phyloP scores from a whole-genome alignment of 2,113 vertebrate species.

The Eublepharis macularius region DNA sequence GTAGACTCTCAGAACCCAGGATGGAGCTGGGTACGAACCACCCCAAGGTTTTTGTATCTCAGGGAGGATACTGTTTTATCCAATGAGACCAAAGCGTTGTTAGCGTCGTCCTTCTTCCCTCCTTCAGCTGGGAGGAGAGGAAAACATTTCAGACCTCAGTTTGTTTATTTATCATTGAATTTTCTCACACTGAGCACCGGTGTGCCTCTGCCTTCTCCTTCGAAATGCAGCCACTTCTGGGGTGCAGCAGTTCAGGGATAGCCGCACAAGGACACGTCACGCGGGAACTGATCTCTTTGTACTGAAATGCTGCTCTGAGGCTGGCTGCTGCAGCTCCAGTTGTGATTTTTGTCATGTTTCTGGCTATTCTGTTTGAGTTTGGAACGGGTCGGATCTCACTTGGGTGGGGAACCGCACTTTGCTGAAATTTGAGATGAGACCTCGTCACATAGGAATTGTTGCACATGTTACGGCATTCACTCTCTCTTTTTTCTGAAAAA shows the following conservation, averaged over 20 bases:
- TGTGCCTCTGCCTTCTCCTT: background rate
- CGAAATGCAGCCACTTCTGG: background rate
- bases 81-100: background rate
- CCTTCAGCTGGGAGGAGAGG: background rate
- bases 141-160: background rate
- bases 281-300: background rate
- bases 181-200: background rate
- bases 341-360: background rate
- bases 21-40: too few species aligned
- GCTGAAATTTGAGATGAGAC: background rate
- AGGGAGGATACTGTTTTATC: slow-evolving; percentile 2
- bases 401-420: background rate
- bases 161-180: slow-evolving; percentile 8
- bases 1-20: background rate
- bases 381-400: too few species aligned
- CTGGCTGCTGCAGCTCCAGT: background rate
- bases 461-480: background rate
- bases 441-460: background rate
- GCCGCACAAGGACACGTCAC: background rate
- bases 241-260: background rate
- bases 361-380: background rate
- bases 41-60: background rate
- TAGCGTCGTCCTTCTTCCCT: background rate
- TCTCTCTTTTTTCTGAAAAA: background rate
- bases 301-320: background rate